Percentiles rank a stretch among this genome's conserved stretches.
Conservation (phyloP, 2,888 invertebrate genomes). For the Yponomeuta malinellus region DNA sequence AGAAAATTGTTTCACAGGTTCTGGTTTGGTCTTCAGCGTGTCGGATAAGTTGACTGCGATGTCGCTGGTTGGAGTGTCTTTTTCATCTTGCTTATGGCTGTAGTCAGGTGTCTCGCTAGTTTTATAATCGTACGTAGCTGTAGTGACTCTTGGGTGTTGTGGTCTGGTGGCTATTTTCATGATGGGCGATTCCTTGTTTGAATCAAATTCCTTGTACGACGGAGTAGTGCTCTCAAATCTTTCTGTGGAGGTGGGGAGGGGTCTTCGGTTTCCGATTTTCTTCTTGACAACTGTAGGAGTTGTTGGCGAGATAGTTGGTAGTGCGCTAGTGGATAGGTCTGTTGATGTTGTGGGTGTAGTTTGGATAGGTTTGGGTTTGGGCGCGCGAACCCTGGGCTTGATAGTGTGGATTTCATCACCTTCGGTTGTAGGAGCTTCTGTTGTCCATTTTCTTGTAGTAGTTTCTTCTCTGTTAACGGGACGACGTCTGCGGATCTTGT, state of each 20-base stretch:
- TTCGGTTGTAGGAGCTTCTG: slow-evolving; percentile 41
- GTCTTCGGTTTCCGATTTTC: slow-evolving; percentile 54
- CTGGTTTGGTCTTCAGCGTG: slow-evolving; percentile 32
- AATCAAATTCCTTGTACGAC: slow-evolving; percentile 39
- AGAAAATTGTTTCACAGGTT: slow-evolving; percentile 49
- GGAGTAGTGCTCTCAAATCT: slow-evolving; percentile 56
- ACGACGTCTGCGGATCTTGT: slow-evolving; percentile 64
- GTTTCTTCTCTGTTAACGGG: slow-evolving; percentile 52
- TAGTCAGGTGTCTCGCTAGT: slow-evolving; percentile 56
- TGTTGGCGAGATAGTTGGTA: slow-evolving; percentile 66
- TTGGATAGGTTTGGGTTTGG: slow-evolving; percentile 43
- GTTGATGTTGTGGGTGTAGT: slow-evolving; percentile 63
- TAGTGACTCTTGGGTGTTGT: slow-evolving; percentile 39
- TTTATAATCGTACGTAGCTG: slow-evolving; percentile 41
- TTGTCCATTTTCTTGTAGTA: slow-evolving; percentile 37
- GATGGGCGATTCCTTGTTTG: slow-evolving; percentile 60
- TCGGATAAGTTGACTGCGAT: slow-evolving; percentile 56
- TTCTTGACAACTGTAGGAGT: slow-evolving; percentile 59
- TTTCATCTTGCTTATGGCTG: slow-evolving; percentile 69
- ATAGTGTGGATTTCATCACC: slow-evolving; percentile 49
- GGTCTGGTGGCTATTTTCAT: slow-evolving; percentile 70
- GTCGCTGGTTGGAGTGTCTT: slow-evolving; percentile 71
- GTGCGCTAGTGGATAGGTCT: slow-evolving; percentile 63
- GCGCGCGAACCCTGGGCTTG: slow-evolving; percentile 54
- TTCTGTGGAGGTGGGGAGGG: slow-evolving; percentile 45